Evolutionary conservation across 2,113 vertebrate species (phyloP).

Genomic region (Peucedramus taeniatus): DNA sequence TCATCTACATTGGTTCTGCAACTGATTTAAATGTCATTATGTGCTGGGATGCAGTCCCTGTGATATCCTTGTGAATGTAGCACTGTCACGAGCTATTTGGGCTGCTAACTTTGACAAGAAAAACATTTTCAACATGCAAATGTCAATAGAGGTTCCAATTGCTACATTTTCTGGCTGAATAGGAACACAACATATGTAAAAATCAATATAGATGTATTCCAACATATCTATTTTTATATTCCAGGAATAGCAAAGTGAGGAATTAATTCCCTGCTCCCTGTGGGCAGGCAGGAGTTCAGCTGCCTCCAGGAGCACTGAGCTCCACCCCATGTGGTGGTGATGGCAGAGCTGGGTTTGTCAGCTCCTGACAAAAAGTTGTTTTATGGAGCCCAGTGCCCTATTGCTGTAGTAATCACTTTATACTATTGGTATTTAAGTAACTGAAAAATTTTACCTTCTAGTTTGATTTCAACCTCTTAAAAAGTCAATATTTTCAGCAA

Average conservation of each 20-base stretch:
- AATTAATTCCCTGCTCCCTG: neutral
- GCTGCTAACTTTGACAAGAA: neutral
- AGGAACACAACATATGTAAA: neutral
- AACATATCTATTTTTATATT: neutral
- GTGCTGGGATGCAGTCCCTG: neutral
- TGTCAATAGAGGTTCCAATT: neutral
- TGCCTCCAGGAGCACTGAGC: neutral
- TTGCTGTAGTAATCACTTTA: neutral
- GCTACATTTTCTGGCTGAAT: neutral
- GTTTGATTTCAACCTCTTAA: neutral
- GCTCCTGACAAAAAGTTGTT: neutral
- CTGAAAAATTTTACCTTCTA: neutral
- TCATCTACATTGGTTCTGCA: neutral
- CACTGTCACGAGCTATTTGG: neutral
- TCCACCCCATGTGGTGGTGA: fast-evolving
- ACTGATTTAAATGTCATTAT: neutral
- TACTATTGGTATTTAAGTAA: neutral
- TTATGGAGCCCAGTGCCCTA: neutral
- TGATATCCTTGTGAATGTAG: neutral
- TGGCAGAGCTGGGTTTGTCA: neutral
- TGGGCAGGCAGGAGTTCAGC: neutral
- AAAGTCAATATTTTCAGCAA: neutral
- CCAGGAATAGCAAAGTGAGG: neutral
- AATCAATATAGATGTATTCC: neutral
- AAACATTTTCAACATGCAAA: neutral